Conservation (phyloP, 2,797 vertebrate genomes). For the Aphelocoma californica region DNA sequence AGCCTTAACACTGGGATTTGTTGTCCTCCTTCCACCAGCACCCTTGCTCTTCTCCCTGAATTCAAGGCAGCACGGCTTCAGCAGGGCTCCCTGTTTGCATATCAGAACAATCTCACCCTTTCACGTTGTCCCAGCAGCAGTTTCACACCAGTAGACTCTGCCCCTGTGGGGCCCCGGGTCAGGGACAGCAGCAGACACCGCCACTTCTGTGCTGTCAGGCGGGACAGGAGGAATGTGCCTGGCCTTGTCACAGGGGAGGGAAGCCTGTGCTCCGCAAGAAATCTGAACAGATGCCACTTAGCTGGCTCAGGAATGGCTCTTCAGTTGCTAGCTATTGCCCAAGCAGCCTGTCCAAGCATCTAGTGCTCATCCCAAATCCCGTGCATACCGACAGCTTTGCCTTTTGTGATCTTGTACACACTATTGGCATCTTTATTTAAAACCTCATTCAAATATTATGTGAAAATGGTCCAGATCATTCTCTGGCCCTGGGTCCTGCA, state of each 20-base stretch:
- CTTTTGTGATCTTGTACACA: neutral
- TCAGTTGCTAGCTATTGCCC: neutral
- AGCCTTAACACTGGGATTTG: neutral
- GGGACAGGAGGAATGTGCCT: neutral
- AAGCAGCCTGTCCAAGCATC: neutral
- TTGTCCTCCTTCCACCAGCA: neutral
- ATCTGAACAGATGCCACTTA: constrained; percentile 22
- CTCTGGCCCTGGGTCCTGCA: neutral
- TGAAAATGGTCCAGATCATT: neutral
- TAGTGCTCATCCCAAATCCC: neutral
- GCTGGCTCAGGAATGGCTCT: constrained; percentile 1
- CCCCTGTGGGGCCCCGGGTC: neutral
- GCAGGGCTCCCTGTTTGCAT: neutral
- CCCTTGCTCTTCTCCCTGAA: neutral
- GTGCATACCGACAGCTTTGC: neutral
- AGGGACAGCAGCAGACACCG: neutral
- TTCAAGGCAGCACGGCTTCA: neutral
- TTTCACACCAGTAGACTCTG: constrained; percentile 12
- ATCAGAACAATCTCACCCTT: constrained; percentile 18
- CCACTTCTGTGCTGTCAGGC: neutral
- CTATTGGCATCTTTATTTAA: neutral
- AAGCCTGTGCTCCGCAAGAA: neutral
- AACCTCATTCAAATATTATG: neutral
- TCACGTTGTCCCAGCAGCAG: neutral
- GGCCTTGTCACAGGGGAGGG: neutral